Evolutionary conservation across 2,888 invertebrate genomes (phyloP).

Genomic region (Ischnura elegans): DNA sequence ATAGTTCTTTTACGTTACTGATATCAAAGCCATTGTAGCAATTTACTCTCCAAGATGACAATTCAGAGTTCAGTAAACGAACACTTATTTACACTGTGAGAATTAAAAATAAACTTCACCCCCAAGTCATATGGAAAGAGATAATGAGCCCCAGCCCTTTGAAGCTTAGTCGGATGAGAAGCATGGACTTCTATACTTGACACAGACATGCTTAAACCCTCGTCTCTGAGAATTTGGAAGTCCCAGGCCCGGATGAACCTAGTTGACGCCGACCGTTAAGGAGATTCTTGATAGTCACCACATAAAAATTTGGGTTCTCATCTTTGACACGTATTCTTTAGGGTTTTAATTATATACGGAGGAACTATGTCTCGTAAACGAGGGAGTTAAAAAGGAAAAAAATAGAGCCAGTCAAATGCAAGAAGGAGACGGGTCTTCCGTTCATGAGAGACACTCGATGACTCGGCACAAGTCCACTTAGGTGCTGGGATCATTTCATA

Average conservation of each 20-base stretch:
- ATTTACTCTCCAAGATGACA: too few species aligned
- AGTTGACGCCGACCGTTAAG: not conserved
- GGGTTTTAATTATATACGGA: conserved; percentile 7
- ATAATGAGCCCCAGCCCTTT: too few species aligned
- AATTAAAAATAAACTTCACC: too few species aligned
- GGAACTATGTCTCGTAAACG: not conserved
- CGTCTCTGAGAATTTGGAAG: not conserved
- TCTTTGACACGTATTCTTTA: not conserved
- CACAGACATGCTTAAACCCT: not conserved
- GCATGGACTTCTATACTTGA: too few species aligned
- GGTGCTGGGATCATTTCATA: not conserved
- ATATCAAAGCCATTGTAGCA: too few species aligned
- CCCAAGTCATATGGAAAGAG: too few species aligned
- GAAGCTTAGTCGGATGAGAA: too few species aligned
- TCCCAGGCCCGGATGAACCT: not conserved
- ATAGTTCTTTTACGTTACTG: too few species aligned
- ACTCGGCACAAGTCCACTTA: conserved; percentile 15
- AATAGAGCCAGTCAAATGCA: too few species aligned
- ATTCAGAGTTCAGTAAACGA: too few species aligned
- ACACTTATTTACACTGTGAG: too few species aligned
- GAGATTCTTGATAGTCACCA: not conserved
- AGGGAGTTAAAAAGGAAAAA: not conserved
- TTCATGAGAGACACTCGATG: not conserved
- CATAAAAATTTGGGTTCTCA: not conserved
- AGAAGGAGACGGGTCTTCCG: not conserved